These are phyloP conservation scores for Telmatherina bonti DNA, from an alignment of 2,797 vertebrate genomes.

Conservation along the genomic window DNA sequence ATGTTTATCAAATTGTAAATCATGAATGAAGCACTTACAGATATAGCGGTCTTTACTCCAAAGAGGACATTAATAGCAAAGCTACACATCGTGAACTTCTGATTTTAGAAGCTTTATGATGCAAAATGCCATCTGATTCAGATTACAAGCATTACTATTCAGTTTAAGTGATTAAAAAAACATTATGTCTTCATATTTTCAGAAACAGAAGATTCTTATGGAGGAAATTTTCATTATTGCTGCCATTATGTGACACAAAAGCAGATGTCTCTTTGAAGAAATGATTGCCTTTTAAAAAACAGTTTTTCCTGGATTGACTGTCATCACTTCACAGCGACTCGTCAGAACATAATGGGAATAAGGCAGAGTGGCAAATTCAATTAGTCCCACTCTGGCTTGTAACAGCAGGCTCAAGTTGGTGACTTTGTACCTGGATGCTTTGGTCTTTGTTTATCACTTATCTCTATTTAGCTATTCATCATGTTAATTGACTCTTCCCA, in stretches of 20 bases:
- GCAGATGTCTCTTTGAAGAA: constrained; percentile 71
- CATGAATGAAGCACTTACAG: constrained; percentile 22
- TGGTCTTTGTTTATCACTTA: constrained; percentile 61
- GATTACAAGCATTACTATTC: constrained; percentile 43
- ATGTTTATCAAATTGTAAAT: constrained; percentile 15
- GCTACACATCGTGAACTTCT: constrained; percentile 28
- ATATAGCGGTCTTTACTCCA: constrained; percentile 16
- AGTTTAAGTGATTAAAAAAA: constrained; percentile 57
- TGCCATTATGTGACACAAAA: constrained; percentile 69
- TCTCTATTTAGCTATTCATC: constrained; percentile 65
- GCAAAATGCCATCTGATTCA: constrained; percentile 50
- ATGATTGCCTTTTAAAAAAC: constrained; percentile 68
- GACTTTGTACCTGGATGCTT: constrained; percentile 72
- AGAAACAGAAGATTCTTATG: constrained; percentile 48
- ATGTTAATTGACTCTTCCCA: constrained; percentile 69
- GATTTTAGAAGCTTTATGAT: constrained; percentile 52
- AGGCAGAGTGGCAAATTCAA: constrained; percentile 71
- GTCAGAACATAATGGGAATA: constrained; percentile 62
- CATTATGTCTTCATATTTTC: constrained; percentile 47
- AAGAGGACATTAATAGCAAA: constrained; percentile 51
- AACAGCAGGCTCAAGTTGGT: constrained; percentile 70
- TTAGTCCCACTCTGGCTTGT: constrained; percentile 69
- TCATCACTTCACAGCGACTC: constrained; percentile 66
- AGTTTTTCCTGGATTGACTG: constrained; percentile 70
- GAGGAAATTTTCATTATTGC: constrained; percentile 67